Evolutionary conservation across 2,797 vertebrate genomes (phyloP), one percentile per base, ranked within the genome.

Genomic region (Sebastes diploproa): DNA sequence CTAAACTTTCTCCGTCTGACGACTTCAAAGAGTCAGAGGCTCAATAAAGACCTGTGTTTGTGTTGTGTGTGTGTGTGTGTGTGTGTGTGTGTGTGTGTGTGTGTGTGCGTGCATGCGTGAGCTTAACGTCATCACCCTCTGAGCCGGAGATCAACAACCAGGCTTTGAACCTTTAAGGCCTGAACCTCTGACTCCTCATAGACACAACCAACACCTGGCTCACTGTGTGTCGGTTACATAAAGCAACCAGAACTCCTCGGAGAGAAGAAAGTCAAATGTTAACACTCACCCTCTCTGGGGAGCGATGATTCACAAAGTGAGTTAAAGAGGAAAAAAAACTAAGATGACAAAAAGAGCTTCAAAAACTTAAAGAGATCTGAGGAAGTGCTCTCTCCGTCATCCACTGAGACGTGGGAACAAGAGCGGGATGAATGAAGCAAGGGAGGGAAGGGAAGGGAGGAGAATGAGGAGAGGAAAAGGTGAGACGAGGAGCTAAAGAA

Each of bases 231-330:
- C 36, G 11, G 62, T 86, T 84, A 86, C 65, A 55, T 88, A 85
- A 91, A 84, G 71, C 72, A 76, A 75, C 77, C 62, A 65, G 22
- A 83, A 82, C 62, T 78, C 73, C 75, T 83, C 74, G 81, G 81
- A 91, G 71, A 50, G 66, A 61, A 64, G 20, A 30, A 75, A 71
- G 64, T 70, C 63, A 67, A 83, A 78, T 16, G 18, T 46, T 55
- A 65, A 46, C 71, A 29, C 32, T 55, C 59, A 30, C 68, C 4
- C 13, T 25, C 80, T 58, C 77, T 1, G 58, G 55, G 71, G 70
- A 85, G 78, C 13, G 38, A 84, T 87, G 85, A 90, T 83, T 85
- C 80, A 85, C 75, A 85, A 88, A 86, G 81, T 27, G 55, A 81
- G 75, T 18, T 42, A 62, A 61, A 81, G 59, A 63, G 67, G 67